A percentile compares a stretch with the other conserved stretches of the same genome.
These are phyloP conservation scores for Xylocampa areola DNA, from an alignment of 2,888 invertebrate genomes.

Conservation along the genomic window DNA sequence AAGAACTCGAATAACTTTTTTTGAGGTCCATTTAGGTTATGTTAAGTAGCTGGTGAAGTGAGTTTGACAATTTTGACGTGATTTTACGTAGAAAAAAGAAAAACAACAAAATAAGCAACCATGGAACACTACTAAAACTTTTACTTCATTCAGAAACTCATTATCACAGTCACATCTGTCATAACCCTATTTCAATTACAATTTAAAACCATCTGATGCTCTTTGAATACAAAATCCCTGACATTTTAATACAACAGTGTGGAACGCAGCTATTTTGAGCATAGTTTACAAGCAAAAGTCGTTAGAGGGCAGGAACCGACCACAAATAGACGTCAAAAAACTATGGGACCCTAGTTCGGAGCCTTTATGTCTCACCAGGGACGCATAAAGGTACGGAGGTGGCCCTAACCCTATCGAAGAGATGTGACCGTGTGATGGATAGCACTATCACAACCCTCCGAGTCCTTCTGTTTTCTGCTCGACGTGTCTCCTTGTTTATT, in stretches of 20 bases:
- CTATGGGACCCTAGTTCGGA: constrained; percentile 82
- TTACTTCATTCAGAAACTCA: constrained; percentile 21
- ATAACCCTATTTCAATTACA: constrained; percentile 54
- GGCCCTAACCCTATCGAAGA: constrained; percentile 89
- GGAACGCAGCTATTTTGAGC: constrained; percentile 55
- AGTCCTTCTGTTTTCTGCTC: constrained; percentile 80
- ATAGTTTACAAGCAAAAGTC: constrained; percentile 74
- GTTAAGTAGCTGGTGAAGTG: constrained; percentile 55
- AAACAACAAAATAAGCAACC: not conserved
- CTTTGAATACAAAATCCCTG: constrained; percentile 25
- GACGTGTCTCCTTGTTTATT: constrained; percentile 83
- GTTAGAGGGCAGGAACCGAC: constrained; percentile 84
- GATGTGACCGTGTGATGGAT: constrained; percentile 88
- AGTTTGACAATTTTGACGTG: constrained; percentile 47
- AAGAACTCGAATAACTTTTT: constrained; percentile 52
- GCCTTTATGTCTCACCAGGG: constrained; percentile 87
- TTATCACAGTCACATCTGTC: constrained; percentile 39
- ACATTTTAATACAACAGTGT: constrained; percentile 51
- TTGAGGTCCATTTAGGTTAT: constrained; percentile 53
- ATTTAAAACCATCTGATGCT: constrained; percentile 47
- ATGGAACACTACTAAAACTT: not conserved
- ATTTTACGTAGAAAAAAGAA: constrained; percentile 3
- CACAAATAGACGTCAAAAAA: constrained; percentile 90
- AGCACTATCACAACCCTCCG: constrained; percentile 84
- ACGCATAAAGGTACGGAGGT: constrained; percentile 88